Evolutionary conservation across 2,888 invertebrate genomes (phyloP), one percentile per base, ranked within the genome.

Genomic region (Acronicta leporina): DNA sequence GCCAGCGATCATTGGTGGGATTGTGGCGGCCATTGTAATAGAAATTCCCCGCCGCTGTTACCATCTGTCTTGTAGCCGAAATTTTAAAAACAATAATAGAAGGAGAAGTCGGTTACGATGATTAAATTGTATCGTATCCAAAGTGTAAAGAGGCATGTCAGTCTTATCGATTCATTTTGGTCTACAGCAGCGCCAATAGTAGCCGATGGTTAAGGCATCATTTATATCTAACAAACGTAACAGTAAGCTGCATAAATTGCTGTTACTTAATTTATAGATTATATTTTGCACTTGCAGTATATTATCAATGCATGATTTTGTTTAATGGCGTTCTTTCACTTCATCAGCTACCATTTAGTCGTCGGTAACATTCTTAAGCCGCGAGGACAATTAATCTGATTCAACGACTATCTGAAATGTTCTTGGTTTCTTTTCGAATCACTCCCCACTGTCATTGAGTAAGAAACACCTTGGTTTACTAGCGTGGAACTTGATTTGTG

Each of bases 41-140:
- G 84, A 83, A 89, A 92, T 92, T 90, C 91, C 77, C 83, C 84
- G 88, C 86, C 89, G 86, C 84, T 90, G 89, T 88, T 87, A 80
- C 87, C 86, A 91, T 92, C 85, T 86, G 84, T 92, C 89, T 89
- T 87, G 77, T 73, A 78, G 82, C 75, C 80, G 84, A 87, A 89
- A 87, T 87, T 87, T 68, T 77, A 84, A 86, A 87, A 90, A 85
- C 82, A 86, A 84, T 87, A 81, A 84, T 84, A 84, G 82, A 81
- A 73, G 64, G 50, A 76, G 72, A 79, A 79, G 68, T 67, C 60
- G 56, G 65, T 47, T 50, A 68, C 66, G 65, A 65, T 80, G 73
- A 80, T 82, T 76, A 79, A 83, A 87, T 79, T 77, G 75, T 76
- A 72, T 30, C n/a, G n/a, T 58, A 60, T 59, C 47, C 20, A 53